phyloP scores from a whole-genome alignment of 2,113 vertebrate genomes.

The Rhegmatorhina hoffmannsi region DNA sequence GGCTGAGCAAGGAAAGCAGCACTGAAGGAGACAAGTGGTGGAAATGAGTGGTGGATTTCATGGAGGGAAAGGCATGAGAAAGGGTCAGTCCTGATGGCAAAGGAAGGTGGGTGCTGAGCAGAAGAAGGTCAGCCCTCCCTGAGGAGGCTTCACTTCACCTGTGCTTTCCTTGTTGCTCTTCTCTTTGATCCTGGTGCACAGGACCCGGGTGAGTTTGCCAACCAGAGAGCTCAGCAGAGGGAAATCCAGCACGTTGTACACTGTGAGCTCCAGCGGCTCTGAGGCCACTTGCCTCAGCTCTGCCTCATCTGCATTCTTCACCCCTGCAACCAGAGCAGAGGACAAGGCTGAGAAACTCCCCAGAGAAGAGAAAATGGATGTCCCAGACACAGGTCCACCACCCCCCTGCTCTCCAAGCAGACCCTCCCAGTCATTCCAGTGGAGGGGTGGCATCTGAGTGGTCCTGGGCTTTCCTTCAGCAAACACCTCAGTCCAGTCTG shows the following conservation, averaged over 20 bases:
- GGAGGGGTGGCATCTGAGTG: accelerated
- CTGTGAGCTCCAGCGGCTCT: slow-evolving; percentile 84
- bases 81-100: neutral
- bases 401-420: neutral
- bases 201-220: slow-evolving; percentile 79
- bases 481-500: neutral
- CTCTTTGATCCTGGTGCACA: slow-evolving; percentile 86
- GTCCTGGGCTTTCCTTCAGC: neutral
- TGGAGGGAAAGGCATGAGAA: neutral
- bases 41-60: neutral
- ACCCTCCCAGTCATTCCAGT: neutral
- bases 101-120: neutral
- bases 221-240: slow-evolving; percentile 87
- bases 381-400: accelerated
- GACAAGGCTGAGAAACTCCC: accelerated
- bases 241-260: slow-evolving; percentile 91
- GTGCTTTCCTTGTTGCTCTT: slow-evolving; percentile 59
- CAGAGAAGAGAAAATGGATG: neutral
- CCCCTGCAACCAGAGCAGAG: slow-evolving; percentile 76
- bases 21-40: neutral
- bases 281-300: slow-evolving; percentile 91
- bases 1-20: neutral
- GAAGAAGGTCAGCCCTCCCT: neutral
- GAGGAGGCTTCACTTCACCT: slow-evolving; percentile 34
- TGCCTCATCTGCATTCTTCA: slow-evolving; percentile 91